Evolutionary conservation across 2,888 invertebrate species (phyloP), one percentile per base, ranked within the genome.

Genomic region (Coenonympha arcania): DNA sequence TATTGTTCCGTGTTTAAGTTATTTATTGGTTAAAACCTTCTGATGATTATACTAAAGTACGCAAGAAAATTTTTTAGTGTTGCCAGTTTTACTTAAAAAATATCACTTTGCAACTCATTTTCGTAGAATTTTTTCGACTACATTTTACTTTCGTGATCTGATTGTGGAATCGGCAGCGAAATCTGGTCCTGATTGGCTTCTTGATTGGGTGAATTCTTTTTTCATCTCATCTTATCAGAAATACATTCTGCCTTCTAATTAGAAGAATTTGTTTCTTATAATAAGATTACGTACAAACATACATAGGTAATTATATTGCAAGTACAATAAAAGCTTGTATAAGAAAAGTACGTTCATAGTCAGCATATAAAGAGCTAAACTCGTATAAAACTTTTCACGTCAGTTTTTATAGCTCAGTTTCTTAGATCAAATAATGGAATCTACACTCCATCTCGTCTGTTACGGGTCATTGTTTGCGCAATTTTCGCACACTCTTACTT

Each of bases 401-500:
- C 28, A 8, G 11, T 28, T 6, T n/a, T 34, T 24, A 44, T 34
- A 16, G 44, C 44, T 33, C 19, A 4, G 33, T 33, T 44, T 44
- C 24, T 44, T 44, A 24, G 33, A 24, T 40, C 18, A 34, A 15
- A 44, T 24, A 46, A 52, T 41, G 43, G 34, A 43, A 41, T 52
- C 19, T 26, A 47, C 28, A 48, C 52, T 46, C 52, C 41, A 54
- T 56, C 47, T 45, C 51, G 33, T 54, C 50, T 42, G 42, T 34
- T 43, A 44, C 45, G 31, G 52, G 58, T 61, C 55, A 56, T 61
- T 61, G 56, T 61, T 53, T 50, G 48, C 47, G 34, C 39, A 47
- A 41, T 31, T 52, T 60, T 57, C 60, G 41, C 60, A 60, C 57
- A 60, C 60, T 60, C 57, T 60, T 60, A 60, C 60, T 60, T 60